Conservation (phyloP, 2,113 vertebrate species). For the Macaca mulatta region DNA sequence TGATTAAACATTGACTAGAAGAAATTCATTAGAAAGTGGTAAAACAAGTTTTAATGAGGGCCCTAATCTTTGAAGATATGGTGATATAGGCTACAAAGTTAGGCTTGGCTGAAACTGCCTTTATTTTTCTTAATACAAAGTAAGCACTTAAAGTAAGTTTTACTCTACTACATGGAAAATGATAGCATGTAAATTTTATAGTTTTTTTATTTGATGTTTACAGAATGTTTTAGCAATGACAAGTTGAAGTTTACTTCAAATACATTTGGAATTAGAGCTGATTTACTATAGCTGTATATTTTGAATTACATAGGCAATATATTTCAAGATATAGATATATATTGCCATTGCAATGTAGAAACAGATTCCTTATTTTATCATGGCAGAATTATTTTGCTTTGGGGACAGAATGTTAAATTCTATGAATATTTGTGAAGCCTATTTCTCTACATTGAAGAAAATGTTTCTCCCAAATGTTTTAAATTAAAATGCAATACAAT, state of each 20-base stretch:
- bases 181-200: slow-evolving; percentile 44
- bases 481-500: not conserved
- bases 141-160: slow-evolving; percentile 23
- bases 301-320: slow-evolving; percentile 62
- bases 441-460: not conserved
- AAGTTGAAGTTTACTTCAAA: slow-evolving; percentile 67
- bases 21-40: not conserved
- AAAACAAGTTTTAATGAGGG: not conserved
- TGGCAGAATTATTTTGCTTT: slow-evolving; percentile 64
- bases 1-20: not conserved
- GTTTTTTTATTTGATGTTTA: slow-evolving; percentile 68
- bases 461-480: slow-evolving; percentile 14
- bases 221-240: slow-evolving; percentile 62
- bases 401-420: slow-evolving; percentile 61
- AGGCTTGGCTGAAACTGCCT: not conserved
- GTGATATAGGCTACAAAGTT: not conserved
- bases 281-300: slow-evolving; percentile 70
- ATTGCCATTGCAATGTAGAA: slow-evolving; percentile 15
- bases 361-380: slow-evolving; percentile 67
- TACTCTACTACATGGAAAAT: slow-evolving; percentile 14
- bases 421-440: slow-evolving; percentile 28
- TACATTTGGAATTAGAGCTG: slow-evolving; percentile 74
- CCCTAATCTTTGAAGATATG: not conserved
- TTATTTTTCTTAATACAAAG: not conserved
- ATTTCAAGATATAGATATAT: slow-evolving; percentile 44